phyloP scores from a whole-genome alignment of 2,113 vertebrate species.

The Gobius niger region DNA sequence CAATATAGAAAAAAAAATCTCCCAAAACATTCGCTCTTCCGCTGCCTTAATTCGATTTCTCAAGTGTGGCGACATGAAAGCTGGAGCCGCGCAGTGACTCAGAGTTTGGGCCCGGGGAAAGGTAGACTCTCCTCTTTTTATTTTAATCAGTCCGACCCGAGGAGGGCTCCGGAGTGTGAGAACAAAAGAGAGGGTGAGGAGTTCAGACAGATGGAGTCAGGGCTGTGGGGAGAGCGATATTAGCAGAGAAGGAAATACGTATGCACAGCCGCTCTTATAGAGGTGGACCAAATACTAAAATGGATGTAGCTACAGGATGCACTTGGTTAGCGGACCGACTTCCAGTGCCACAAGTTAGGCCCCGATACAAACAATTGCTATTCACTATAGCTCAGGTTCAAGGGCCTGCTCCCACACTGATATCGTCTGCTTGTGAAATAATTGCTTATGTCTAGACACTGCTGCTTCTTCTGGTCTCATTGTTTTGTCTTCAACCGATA shows the following conservation, averaged over 20 bases:
- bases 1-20: conserved; percentile 7
- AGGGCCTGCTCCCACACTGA: too few species aligned
- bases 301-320: not conserved
- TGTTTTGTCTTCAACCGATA: too few species aligned
- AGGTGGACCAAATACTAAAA: not conserved
- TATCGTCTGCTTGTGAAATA: too few species aligned
- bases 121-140: conserved; percentile 47
- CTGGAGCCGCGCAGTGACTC: conserved; percentile 47
- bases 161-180: conserved; percentile 36
- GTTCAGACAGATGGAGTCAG: conserved; percentile 59
- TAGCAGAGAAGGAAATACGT: conserved; percentile 54
- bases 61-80: conserved; percentile 57
- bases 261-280: conserved; percentile 21
- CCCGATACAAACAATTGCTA: too few species aligned
- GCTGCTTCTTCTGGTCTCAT: too few species aligned
- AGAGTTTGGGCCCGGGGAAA: conserved; percentile 42
- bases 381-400: too few species aligned
- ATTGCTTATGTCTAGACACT: too few species aligned
- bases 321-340: too few species aligned
- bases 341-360: too few species aligned
- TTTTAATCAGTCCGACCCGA: conserved; percentile 57
- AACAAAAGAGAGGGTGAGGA: conserved; percentile 60
- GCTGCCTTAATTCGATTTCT: conserved; percentile 55
- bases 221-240: conserved; percentile 64
- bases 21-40: conserved; percentile 22